Evolutionary conservation across 2,797 vertebrate genomes (phyloP).

Genomic region (Pelodytes ibericus): DNA sequence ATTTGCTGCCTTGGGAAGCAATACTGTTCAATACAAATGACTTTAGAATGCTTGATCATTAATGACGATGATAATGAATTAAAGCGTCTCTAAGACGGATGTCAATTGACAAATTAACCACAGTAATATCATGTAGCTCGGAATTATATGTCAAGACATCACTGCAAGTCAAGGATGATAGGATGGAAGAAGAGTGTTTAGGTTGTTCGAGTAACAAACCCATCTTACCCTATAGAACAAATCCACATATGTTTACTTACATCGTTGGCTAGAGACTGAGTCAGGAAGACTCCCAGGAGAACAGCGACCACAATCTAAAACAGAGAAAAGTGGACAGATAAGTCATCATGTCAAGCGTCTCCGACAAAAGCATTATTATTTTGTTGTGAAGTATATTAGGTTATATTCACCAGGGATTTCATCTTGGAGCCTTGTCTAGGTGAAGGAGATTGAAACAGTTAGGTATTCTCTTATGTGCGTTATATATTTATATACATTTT

Average conservation of each 20-base stretch:
- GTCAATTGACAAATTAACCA: too few relatives aligned
- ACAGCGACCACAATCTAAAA: slow-evolving; percentile 53
- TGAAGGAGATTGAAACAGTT: background rate
- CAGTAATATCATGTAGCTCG: too few relatives aligned
- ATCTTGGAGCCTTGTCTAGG: slow-evolving; percentile 21
- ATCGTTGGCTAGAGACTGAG: slow-evolving; percentile 46
- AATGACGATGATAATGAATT: too few relatives aligned
- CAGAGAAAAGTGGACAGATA: background rate
- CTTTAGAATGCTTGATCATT: too few relatives aligned
- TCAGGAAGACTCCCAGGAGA: slow-evolving; percentile 41
- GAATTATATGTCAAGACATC: too few relatives aligned
- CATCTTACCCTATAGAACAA: too few relatives aligned
- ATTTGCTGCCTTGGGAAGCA: too few relatives aligned
- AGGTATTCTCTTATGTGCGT: background rate
- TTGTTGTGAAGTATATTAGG: background rate
- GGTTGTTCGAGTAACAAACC: too few relatives aligned
- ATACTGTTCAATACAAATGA: too few relatives aligned
- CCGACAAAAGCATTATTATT: background rate
- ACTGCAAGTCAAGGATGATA: too few relatives aligned
- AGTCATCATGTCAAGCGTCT: background rate
- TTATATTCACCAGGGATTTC: slow-evolving; percentile 47
- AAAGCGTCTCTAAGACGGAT: too few relatives aligned
- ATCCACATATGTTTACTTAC: slow-evolving; percentile 55
- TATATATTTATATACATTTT: slow-evolving; percentile 38
- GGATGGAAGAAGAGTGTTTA: too few relatives aligned